Conservation (phyloP, 2,113 vertebrate species). For the Phasianus colchicus region DNA sequence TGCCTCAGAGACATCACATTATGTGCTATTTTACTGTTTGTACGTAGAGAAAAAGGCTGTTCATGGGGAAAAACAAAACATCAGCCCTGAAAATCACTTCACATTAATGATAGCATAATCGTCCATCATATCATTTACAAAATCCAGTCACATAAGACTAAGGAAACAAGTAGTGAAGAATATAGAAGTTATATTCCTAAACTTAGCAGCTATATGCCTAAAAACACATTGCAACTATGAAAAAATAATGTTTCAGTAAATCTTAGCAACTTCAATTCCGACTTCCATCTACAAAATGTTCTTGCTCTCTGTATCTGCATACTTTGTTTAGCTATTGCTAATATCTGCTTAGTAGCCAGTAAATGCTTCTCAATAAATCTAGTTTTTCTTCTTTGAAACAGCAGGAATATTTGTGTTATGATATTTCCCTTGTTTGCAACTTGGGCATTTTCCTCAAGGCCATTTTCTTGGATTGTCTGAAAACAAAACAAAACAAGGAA, state of each 20-base stretch:
- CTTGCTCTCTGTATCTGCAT: neutral
- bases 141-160: neutral
- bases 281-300: neutral
- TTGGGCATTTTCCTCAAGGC: neutral
- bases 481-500: neutral
- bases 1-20: neutral
- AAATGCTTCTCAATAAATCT: neutral
- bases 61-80: slow-evolving; percentile 42
- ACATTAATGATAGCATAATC: slow-evolving; percentile 18
- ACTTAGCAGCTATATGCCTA: neutral
- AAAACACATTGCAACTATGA: neutral
- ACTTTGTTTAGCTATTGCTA: neutral
- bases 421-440: neutral
- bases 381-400: neutral
- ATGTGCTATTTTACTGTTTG: neutral
- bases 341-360: neutral
- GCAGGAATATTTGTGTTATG: rapidly evolving
- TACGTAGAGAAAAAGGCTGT: neutral
- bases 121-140: neutral
- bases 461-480: neutral
- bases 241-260: neutral
- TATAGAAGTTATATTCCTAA: neutral
- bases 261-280: rapidly evolving
- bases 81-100: slow-evolving; percentile 31
- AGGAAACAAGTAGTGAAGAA: neutral